These are phyloP conservation scores for Hydropotes inermis DNA, from an alignment of 2,113 vertebrate species.

Conservation along the genomic window DNA sequence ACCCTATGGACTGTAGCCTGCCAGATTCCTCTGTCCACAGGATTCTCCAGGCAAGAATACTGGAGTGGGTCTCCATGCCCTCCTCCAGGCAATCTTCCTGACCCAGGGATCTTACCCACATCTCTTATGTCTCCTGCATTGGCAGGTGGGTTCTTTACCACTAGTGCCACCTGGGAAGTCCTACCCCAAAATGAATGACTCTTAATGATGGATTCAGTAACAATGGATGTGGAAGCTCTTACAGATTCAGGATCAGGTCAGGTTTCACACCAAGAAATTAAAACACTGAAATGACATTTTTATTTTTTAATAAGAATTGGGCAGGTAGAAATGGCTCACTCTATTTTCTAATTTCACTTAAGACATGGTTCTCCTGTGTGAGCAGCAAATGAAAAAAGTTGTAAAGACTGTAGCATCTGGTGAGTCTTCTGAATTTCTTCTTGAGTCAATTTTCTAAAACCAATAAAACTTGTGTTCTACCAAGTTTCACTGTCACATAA, in stretches of 20 bases:
- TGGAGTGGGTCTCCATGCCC: background rate
- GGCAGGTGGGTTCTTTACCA: background rate
- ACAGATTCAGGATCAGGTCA: background rate
- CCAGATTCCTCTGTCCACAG: background rate
- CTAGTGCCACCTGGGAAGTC: background rate
- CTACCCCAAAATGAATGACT: background rate
- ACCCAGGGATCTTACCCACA: background rate
- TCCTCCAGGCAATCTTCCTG: background rate
- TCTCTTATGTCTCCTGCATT: background rate
- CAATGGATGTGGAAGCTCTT: background rate
- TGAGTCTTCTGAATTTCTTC: background rate
- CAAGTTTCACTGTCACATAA: background rate
- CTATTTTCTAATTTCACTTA: conserved; percentile 13
- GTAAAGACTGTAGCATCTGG: background rate
- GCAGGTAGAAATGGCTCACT: background rate
- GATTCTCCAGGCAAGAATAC: background rate
- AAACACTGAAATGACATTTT: background rate
- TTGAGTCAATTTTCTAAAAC: conserved; percentile 11
- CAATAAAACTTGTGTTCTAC: background rate
- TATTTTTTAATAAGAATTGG: background rate
- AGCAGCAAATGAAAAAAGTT: background rate
- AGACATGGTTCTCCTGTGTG: background rate
- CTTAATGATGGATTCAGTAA: background rate
- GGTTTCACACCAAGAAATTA: conserved; percentile 34
- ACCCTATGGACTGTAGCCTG: background rate